Base-by-base conservation (phyloP, 2,797 vertebrate genomes). In the Sebastes paucispinis region DNA sequence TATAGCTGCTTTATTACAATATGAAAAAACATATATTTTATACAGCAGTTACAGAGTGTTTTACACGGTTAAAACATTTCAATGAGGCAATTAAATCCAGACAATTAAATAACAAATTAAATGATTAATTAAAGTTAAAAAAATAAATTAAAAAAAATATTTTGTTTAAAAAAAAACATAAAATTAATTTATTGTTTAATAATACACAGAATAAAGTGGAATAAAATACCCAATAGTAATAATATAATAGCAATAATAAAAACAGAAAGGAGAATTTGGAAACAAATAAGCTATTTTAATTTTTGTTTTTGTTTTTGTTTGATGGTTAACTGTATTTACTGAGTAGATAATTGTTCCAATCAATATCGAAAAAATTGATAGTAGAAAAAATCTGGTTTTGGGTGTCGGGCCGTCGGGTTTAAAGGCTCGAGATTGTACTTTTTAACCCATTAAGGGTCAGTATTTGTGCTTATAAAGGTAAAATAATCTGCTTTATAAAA, bases 111-210 rank as follows among this genome's bases (percentile, higher is more conserved):
- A 34, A 34, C 32, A 34, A 34, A 34, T 34, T 34, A 34, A 34
- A 34, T 34, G 9, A 10, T 34, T 36, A 36, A 36, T 12, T 36
- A 36, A 36, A 36, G 4, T 34, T 34, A 0, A 34, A 34, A 34
- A 36, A 36, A 36, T 0, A 52, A 52, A 20, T 20, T 4, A 9
- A n/a, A n/a, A 52, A 0, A 9, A n/a, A n/a, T 9, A 52, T n/a
- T 4, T 39, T 13, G 12, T 39, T 39, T 39, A 39, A 36, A 36
- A 11, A 39, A 39, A 4, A 39, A 0, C 11, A 39, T 13, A 39
- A 39, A 39, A 39, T 39, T 0, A 39, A 39, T 39, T 39, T 39
- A 39, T 39, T 13, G 12, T 39, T 39, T 39, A 54, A 54, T 54
- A 54, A 22, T n/a, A 54, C 20, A n/a, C 20, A 54, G 10, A 54